Percentiles rank a stretch among this genome's conserved stretches.
Evolutionary conservation across 2,113 vertebrate genomes (phyloP).

Genomic region (Plectropomus leopardus): DNA sequence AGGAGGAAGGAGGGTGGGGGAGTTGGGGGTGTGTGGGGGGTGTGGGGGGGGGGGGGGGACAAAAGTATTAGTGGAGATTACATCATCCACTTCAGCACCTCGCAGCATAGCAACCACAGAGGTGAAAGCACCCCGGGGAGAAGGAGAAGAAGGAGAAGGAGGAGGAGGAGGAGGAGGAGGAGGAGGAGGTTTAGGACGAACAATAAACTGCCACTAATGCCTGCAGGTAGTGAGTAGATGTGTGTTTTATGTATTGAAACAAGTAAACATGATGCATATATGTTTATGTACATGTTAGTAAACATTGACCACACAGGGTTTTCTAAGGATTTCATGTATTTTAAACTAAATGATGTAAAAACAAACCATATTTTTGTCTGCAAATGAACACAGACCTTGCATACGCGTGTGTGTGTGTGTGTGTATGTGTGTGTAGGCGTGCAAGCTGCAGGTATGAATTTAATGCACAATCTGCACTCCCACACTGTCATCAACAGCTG

Average conservation of each 20-base stretch:
- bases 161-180: conserved; percentile 32
- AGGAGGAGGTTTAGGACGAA: conserved; percentile 58
- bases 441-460: conserved; percentile 62
- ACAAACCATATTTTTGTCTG: conserved; percentile 14
- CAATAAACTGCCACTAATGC: conserved; percentile 64
- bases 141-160: conserved; percentile 51
- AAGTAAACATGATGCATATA: conserved; percentile 18
- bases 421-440: conserved; percentile 50
- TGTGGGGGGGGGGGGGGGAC: not conserved
- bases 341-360: not conserved
- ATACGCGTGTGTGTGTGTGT: not conserved
- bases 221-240: conserved; percentile 51
- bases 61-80: conserved; percentile 79
- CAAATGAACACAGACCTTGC: not conserved
- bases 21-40: not conserved
- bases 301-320: not conserved
- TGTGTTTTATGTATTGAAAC: conserved; percentile 2
- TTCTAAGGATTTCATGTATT: not conserved
- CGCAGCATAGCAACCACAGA: conserved; percentile 80
- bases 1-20: conserved; percentile 40
- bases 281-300: not conserved
- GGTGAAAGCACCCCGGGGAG: conserved; percentile 77
- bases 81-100: conserved; percentile 80
- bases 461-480: conserved; percentile 53
- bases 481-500: conserved; percentile 56